Conservation (phyloP, 2,888 invertebrate species). For the Plebejus melissa region DNA sequence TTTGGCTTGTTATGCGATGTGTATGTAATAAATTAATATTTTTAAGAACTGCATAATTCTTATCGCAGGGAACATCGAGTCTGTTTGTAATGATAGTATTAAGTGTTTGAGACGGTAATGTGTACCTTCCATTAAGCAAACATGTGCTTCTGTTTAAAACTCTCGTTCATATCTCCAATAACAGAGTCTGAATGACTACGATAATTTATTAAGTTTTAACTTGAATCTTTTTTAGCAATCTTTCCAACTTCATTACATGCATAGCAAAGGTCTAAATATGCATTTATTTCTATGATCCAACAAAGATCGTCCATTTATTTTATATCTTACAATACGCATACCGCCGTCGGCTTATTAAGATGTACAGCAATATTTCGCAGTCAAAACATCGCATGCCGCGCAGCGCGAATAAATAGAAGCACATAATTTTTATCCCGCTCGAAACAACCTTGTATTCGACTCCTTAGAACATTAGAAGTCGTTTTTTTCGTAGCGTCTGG, state of each 20-base stretch:
- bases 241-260: neutral
- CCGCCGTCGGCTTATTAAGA: neutral
- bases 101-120: neutral
- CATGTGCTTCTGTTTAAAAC: slow-evolving; percentile 9
- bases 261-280: neutral
- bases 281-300: neutral
- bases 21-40: slow-evolving; percentile 1
- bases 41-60: neutral
- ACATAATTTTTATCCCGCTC: slow-evolving; percentile 19
- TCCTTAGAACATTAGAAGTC: slow-evolving; percentile 31
- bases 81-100: slow-evolving; percentile 2
- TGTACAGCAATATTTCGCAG: slow-evolving; percentile 16
- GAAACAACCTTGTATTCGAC: slow-evolving; percentile 25
- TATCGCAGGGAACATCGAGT: neutral
- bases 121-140: slow-evolving; percentile 25
- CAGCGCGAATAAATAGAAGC: slow-evolving; percentile 22
- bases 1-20: neutral
- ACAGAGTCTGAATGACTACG: neutral
- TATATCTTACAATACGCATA: neutral
- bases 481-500: slow-evolving; percentile 34
- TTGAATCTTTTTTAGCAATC: neutral
- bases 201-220: slow-evolving; percentile 7
- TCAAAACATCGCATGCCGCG: slow-evolving; percentile 6
- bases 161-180: neutral
- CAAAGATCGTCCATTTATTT: slow-evolving; percentile 7